phyloP scores from a whole-genome alignment of 2,113 vertebrate species.

The Marmota monax region DNA sequence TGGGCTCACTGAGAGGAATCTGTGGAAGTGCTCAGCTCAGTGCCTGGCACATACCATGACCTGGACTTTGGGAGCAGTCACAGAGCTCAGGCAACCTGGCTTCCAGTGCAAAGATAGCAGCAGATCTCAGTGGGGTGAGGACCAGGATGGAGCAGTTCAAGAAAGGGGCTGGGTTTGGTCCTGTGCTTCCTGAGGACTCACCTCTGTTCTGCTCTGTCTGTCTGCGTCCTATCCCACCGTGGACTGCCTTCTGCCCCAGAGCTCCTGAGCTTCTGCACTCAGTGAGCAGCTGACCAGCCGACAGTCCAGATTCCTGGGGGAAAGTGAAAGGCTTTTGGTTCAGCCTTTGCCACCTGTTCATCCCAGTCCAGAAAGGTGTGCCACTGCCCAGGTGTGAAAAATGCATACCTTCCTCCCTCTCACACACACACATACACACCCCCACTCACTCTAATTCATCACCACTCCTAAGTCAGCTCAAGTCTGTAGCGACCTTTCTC shows the following conservation, averaged over 20 bases:
- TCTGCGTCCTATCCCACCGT: background rate
- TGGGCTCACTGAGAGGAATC: background rate
- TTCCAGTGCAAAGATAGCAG: background rate
- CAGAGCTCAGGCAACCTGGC: background rate
- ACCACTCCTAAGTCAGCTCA: background rate
- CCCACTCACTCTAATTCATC: too few relatives aligned
- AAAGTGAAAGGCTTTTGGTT: background rate
- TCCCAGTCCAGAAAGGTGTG: background rate
- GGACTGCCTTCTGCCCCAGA: background rate
- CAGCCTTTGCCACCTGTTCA: background rate
- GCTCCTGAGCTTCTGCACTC: background rate
- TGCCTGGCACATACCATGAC: background rate
- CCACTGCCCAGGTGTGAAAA: background rate
- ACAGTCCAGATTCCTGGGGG: background rate
- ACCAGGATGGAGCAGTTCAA: accelerated
- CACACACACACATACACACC: background rate
- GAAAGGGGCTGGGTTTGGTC: background rate
- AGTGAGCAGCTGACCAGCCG: background rate
- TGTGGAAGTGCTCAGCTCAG: background rate
- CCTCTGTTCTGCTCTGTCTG: background rate
- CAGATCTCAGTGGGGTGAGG: background rate
- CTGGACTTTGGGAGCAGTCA: background rate
- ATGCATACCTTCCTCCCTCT: background rate
- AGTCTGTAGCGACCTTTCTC: background rate
- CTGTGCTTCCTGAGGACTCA: background rate